Percentiles rank a stretch among this genome's conserved stretches.
phyloP scores from a whole-genome alignment of 37 sponge, comb jelly and placozoan species.

The Oscarella lobularis region DNA sequence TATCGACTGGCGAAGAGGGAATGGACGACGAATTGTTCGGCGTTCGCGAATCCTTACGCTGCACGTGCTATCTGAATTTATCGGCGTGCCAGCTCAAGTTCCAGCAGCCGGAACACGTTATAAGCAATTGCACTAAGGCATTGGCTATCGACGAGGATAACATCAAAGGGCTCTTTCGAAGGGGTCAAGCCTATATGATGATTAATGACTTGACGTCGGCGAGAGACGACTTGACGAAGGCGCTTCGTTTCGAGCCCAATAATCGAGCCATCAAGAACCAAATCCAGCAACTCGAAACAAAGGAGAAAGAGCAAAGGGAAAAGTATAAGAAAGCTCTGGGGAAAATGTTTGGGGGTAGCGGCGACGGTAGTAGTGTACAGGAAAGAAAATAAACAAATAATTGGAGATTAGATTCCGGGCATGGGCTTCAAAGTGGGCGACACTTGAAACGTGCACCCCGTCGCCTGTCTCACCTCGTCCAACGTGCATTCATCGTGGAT shows the following conservation, averaged over 20 bases:
- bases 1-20: not conserved
- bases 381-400: too few species aligned
- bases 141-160: not conserved
- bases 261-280: not conserved
- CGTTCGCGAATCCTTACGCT: not conserved
- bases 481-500: constrained; percentile 62
- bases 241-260: not conserved
- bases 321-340: not conserved
- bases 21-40: not conserved
- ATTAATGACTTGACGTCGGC: not conserved
- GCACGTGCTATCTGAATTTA: not conserved
- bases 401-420: not conserved
- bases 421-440: not conserved
- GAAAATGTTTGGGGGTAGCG: not conserved
- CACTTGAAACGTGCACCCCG: constrained; percentile 74
- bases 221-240: not conserved
- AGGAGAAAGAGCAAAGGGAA: not conserved
- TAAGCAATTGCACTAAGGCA: not conserved
- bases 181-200: not conserved
- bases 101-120: not conserved
- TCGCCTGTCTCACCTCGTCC: constrained; percentile 69
- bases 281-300: not conserved
- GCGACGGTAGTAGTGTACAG: too few species aligned
- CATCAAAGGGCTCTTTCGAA: not conserved
- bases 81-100: not conserved